Base-by-base conservation (phyloP, 2,113 vertebrate species). In the Poeciliopsis retropinna region DNA sequence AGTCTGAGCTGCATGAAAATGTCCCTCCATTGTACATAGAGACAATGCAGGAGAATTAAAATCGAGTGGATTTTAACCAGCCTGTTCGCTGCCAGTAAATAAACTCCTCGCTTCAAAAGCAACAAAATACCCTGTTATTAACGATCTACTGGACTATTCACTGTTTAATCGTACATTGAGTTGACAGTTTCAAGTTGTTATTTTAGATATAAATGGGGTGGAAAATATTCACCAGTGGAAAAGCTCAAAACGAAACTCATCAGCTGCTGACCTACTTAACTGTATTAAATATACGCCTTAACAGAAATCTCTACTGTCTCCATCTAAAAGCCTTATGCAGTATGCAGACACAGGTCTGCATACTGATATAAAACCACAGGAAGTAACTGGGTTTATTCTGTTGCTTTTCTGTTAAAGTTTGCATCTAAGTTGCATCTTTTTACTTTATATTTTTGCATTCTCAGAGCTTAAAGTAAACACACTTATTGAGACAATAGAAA, bases 181-280 rank as follows among this genome's bases (percentile, higher is more conserved):
- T 7, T 37, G 17, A 44, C 34, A 22, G 32, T 71, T 25, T 27
- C 30, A 34, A 41, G 68, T 60, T 28, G 34, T 37, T 17, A 47
- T 70, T 28, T 44, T 11, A 19, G 37, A 29, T 72, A n/a, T 12
- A n/a, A 63, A 29, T 5, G 0, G 22, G 25, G 0, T 62, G 32
- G 13, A 15, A 0, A 27, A n/a, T 37, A 41, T n/a, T 39, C 25
- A n/a, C 64, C 72, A 64, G 60, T 64, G 32, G 31, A 0, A 25
- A 37, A 19, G 5, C 44, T 19, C 17, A 1, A 19, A 28, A 30
- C 41, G 13, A 60, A 64, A 25, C 9, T 78, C 67, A 47, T 47
- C 79, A 68, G 76, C 69, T 37, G 30, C 54, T 79, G 63, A 77
- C 65, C 84, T 79, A 72, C 64, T 84, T 62, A 69, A 71, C 79